Conservation (phyloP, 1,140 invertebrate genomes). For the Solen grandis region DNA sequence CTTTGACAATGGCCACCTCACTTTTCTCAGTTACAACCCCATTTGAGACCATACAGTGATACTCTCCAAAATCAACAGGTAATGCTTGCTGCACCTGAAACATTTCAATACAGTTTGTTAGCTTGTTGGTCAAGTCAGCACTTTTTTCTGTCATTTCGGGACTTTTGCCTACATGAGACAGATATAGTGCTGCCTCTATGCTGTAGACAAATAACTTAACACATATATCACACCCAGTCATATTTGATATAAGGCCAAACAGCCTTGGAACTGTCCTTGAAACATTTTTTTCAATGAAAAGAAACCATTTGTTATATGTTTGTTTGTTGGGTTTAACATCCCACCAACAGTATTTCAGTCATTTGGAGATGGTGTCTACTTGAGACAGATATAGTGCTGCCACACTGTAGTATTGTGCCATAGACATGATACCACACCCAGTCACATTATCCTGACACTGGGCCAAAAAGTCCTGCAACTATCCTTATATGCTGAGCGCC, state of each 20-base stretch:
- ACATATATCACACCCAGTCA: no score
- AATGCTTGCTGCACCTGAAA: conserved; percentile 48
- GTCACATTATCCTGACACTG: neutral
- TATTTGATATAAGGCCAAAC: no score
- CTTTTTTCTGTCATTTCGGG: no score
- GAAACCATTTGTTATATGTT: neutral
- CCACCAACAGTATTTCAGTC: neutral
- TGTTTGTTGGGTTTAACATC: neutral
- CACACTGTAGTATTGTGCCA: no score
- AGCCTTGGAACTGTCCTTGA: no score
- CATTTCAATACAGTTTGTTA: no score
- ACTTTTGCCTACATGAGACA: no score
- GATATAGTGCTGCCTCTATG: no score
- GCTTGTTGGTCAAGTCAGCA: no score
- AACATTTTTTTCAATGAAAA: no score
- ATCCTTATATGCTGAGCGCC: conserved; percentile 24
- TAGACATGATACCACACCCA: no score
- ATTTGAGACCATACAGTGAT: conserved; percentile 58
- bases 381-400: neutral
- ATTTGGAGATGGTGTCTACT: neutral
- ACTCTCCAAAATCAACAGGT: conserved; percentile 38
- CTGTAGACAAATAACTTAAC: no score
- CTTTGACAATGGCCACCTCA: conserved; percentile 36
- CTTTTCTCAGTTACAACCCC: conserved; percentile 40
- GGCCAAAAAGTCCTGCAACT: conserved; percentile 16